Conservation (phyloP, 2,797 vertebrate genomes). For the Simalia tracyae region DNA sequence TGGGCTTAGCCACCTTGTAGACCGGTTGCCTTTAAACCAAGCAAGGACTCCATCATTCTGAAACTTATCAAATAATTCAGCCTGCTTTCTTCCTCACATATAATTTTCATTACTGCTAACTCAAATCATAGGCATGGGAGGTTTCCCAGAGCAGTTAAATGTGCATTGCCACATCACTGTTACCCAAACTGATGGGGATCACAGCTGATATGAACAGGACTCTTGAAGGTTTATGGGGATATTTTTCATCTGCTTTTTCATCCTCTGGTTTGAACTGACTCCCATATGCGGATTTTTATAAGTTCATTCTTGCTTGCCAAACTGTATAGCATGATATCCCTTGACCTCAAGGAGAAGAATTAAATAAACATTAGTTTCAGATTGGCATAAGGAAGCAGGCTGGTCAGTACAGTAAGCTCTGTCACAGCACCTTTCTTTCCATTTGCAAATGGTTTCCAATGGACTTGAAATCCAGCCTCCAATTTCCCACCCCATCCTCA, state of each 20-base stretch:
- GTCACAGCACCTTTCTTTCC: neutral
- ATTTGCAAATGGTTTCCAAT: neutral
- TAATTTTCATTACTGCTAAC: neutral
- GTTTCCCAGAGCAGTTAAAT: neutral
- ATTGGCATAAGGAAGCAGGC: neutral
- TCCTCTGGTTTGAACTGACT: neutral
- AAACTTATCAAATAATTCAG: neutral
- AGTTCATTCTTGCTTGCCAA: neutral
- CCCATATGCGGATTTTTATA: neutral
- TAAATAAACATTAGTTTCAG: neutral
- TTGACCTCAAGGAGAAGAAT: neutral
- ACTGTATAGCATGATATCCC: neutral
- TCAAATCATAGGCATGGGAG: neutral
- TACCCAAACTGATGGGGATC: neutral
- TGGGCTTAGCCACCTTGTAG: neutral
- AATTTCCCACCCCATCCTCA: neutral
- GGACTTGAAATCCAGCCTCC: neutral
- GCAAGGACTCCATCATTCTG: neutral
- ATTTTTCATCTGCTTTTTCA: neutral
- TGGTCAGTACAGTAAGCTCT: neutral
- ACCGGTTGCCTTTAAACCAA: neutral
- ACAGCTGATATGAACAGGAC: neutral
- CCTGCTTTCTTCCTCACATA: neutral
- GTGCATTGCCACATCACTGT: neutral
- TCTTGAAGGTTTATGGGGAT: neutral